Conservation (phyloP, 2,888 invertebrate species). For the Spisula subtruncata region DNA sequence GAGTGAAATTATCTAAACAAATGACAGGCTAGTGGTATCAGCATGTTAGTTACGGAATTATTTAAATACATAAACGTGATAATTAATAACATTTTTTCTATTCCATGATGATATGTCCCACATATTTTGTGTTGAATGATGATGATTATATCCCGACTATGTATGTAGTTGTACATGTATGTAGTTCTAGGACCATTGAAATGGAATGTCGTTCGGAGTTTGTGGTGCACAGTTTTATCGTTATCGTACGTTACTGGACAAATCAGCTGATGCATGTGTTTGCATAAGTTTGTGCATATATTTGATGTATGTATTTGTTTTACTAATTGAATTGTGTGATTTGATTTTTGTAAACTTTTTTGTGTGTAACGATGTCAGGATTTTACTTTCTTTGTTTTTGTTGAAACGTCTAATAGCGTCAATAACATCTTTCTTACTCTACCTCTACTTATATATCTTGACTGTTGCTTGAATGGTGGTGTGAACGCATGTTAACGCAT, state of each 20-base stretch:
- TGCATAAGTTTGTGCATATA: background rate
- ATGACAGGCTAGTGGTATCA: background rate
- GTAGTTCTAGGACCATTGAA: slow-evolving; percentile 3
- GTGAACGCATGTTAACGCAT: too few relatives aligned
- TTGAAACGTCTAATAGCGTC: too few relatives aligned
- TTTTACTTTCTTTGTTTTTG: too few relatives aligned
- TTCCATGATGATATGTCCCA: background rate
- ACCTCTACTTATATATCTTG: too few relatives aligned
- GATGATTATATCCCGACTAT: background rate
- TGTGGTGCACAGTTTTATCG: slow-evolving; percentile 10
- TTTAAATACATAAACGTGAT: background rate
- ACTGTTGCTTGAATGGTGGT: too few relatives aligned
- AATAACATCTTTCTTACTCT: too few relatives aligned
- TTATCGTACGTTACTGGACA: background rate
- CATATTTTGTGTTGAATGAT: background rate
- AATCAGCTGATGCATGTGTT: background rate
- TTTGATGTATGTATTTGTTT: slow-evolving; percentile 1
- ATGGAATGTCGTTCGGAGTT: slow-evolving; percentile 14
- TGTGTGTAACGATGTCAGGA: too few relatives aligned
- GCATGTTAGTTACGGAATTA: background rate
- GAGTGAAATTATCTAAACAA: background rate
- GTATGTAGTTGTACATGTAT: background rate
- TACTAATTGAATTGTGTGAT: background rate
- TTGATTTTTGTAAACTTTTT: too few relatives aligned
- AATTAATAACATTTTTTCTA: background rate